These are phyloP conservation scores for Pantelozetes paolii DNA, from an alignment of 2,888 invertebrate species.

Conservation along the genomic window DNA sequence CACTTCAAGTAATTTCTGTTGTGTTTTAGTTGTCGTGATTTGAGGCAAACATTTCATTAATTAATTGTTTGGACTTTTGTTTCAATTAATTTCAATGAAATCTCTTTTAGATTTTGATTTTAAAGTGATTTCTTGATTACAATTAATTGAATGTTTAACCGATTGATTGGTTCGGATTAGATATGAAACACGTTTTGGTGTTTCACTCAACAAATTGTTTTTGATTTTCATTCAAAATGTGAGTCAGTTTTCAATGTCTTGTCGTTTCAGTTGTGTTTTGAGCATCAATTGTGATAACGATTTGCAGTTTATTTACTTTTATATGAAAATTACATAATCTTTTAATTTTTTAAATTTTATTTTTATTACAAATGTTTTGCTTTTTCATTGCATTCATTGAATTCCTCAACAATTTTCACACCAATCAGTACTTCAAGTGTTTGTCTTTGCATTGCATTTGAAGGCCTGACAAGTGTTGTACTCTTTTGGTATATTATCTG, in stretches of 20 bases:
- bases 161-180: background rate
- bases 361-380: background rate
- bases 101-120: background rate
- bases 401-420: background rate
- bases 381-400: background rate
- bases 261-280: too few relatives aligned
- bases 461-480: conserved; percentile 16
- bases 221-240: background rate
- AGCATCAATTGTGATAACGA: too few relatives aligned
- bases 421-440: background rate
- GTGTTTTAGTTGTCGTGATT: background rate
- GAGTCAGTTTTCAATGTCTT: background rate
- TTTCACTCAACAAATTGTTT: background rate
- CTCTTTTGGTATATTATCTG: conserved; percentile 12
- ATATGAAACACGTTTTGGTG: conserved; percentile 14
- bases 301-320: background rate
- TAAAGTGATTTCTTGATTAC: background rate
- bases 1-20: background rate
- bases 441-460: background rate
- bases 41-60: background rate
- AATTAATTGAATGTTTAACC: conserved; percentile 5
- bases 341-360: background rate
- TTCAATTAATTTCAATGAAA: background rate
- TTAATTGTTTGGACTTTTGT: conserved; percentile 18
- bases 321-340: background rate